A percentile compares a stretch with the other conserved stretches of the same genome.
phyloP scores from a whole-genome alignment of 2,113 vertebrate species.

The Strix uralensis region DNA sequence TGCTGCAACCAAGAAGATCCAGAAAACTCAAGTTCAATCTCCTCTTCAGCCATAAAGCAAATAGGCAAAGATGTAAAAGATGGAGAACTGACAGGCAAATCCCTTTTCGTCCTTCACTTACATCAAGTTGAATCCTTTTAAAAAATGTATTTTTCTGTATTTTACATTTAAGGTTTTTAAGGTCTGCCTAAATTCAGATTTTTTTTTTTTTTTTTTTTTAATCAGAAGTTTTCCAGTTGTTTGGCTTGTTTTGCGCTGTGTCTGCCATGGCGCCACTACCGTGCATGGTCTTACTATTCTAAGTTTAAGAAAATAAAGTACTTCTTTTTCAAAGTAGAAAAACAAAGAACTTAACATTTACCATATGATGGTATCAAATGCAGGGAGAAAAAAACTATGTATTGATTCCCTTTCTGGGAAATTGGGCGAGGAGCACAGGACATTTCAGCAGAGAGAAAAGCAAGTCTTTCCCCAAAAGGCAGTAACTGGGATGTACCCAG shows the following conservation, averaged over 20 bases:
- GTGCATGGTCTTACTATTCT: neutral
- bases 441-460: neutral
- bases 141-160: neutral
- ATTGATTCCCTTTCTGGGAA: neutral
- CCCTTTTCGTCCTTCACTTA: neutral
- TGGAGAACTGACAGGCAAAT: neutral
- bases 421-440: neutral
- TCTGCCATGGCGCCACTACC: neutral
- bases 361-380: neutral
- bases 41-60: neutral
- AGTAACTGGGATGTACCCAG: neutral
- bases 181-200: neutral
- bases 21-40: neutral
- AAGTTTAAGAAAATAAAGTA: slow-evolving; percentile 23
- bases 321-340: neutral
- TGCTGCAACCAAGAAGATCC: neutral
- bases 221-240: neutral
- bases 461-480: slow-evolving; percentile 5
- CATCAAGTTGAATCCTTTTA: neutral
- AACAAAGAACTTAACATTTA: slow-evolving; percentile 6
- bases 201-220: neutral
- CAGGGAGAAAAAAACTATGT: neutral
- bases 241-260: neutral
- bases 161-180: neutral
- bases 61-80: neutral